phyloP scores from a whole-genome alignment of 2,888 invertebrate species.

The Alsophila aescularia region DNA sequence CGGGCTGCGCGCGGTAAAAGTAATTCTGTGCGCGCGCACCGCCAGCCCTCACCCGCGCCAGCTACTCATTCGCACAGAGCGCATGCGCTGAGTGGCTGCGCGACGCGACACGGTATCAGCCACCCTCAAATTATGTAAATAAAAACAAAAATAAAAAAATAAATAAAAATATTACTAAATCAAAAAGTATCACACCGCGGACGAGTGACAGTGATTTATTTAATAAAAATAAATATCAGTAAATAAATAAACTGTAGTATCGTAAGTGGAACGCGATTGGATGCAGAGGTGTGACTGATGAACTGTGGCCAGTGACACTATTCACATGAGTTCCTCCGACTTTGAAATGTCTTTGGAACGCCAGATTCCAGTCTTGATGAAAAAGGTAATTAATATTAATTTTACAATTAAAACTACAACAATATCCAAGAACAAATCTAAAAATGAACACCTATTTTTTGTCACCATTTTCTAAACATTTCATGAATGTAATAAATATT shows the following conservation, averaged over 20 bases:
- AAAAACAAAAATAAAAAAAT: constrained; percentile 38
- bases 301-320: constrained; percentile 45
- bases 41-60: constrained; percentile 46
- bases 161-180: constrained; percentile 35
- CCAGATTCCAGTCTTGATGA: constrained; percentile 73
- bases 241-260: constrained; percentile 56
- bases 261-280: constrained; percentile 52
- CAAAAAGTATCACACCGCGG: constrained; percentile 51
- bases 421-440: background rate
- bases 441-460: too few species aligned
- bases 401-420: background rate
- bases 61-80: constrained; percentile 68
- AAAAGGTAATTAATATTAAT: constrained; percentile 61
- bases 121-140: constrained; percentile 52
- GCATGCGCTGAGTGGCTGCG: constrained; percentile 69
- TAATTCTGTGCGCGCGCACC: too few species aligned
- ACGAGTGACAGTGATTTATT: constrained; percentile 64
- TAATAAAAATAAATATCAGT: constrained; percentile 51
- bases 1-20: too few species aligned
- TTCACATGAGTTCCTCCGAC: constrained; percentile 68
- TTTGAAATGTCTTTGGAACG: constrained; percentile 76
- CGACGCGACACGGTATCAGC: constrained; percentile 41
- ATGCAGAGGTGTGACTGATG: constrained; percentile 56
- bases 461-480: constrained; percentile 10
- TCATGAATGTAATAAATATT: background rate